Percentiles rank a stretch among this genome's conserved stretches.
Evolutionary conservation across 2,797 vertebrate genomes (phyloP).

Genomic region (Bradypodion pumilum): DNA sequence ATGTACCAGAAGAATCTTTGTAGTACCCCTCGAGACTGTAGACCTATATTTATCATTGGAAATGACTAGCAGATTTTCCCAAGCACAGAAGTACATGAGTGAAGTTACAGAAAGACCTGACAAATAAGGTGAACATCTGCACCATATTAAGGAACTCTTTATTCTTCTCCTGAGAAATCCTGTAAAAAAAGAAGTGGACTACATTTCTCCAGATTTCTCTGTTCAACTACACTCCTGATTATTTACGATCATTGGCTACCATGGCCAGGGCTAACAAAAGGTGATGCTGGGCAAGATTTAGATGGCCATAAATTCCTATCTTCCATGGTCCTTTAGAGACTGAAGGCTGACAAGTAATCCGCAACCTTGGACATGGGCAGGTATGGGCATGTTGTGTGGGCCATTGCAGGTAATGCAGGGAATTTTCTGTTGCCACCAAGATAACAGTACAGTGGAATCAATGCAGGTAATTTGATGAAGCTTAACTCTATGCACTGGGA

Average conservation of each 20-base stretch:
- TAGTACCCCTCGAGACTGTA: constrained; percentile 30
- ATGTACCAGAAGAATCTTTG: constrained; percentile 45
- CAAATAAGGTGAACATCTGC: neutral
- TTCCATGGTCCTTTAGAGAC: neutral
- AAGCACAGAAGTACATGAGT: neutral
- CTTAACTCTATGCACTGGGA: neutral
- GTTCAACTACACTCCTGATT: neutral
- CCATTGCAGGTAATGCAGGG: neutral
- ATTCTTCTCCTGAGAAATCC: too few species aligned
- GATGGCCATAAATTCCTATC: neutral
- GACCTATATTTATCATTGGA: constrained; percentile 33
- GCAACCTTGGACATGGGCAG: too few species aligned
- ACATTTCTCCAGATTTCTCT: neutral
- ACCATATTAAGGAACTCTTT: too few species aligned
- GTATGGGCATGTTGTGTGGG: too few species aligned
- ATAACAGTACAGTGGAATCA: neutral
- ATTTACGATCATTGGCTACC: neutral
- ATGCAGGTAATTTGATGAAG: neutral
- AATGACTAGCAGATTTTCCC: constrained; percentile 22
- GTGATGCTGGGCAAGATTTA: neutral
- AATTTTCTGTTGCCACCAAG: neutral
- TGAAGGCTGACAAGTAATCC: neutral
- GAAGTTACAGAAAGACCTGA: neutral
- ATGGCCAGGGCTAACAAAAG: neutral
- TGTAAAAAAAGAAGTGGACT: too few species aligned